Conservation (phyloP, 2,888 invertebrate species). For the Ariolimax columbianus region DNA sequence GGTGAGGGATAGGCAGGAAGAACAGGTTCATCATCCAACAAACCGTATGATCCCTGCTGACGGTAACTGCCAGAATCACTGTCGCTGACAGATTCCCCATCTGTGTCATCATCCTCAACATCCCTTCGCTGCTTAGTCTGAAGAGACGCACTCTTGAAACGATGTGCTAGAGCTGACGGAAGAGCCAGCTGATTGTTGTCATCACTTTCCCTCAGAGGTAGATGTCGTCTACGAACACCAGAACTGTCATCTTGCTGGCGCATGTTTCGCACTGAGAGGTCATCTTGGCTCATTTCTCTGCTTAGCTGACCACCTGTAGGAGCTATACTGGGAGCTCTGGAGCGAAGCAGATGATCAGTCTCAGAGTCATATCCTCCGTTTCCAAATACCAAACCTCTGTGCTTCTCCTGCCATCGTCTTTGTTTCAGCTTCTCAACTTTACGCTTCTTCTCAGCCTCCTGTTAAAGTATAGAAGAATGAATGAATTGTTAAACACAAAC, state of each 20-base stretch:
- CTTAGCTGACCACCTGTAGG: neutral
- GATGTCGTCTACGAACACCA: neutral
- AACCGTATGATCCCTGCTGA: slow-evolving; percentile 62
- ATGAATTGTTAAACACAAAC: neutral
- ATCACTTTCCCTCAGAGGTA: neutral
- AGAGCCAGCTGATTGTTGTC: neutral
- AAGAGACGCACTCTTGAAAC: slow-evolving; percentile 23
- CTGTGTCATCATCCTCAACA: slow-evolving; percentile 48
- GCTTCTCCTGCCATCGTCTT: slow-evolving; percentile 74
- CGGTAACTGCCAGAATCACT: slow-evolving; percentile 61
- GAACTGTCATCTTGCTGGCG: neutral
- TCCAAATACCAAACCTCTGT: slow-evolving; percentile 70
- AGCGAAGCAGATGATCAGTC: slow-evolving; percentile 59
- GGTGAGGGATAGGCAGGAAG: slow-evolving; percentile 36
- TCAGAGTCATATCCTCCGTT: slow-evolving; percentile 64
- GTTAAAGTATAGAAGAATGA: neutral
- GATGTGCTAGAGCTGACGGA: slow-evolving; percentile 11
- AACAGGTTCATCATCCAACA: slow-evolving; percentile 56
- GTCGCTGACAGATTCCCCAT: slow-evolving; percentile 55
- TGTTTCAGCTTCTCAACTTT: slow-evolving; percentile 73
- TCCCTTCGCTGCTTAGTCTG: neutral
- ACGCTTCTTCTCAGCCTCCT: slow-evolving; percentile 74
- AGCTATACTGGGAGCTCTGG: slow-evolving; percentile 55
- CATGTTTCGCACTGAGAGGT: neutral
- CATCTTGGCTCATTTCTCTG: slow-evolving; percentile 20